Conservation (phyloP, 2,113 vertebrate genomes). For the Pomatorhinus ruficollis region DNA sequence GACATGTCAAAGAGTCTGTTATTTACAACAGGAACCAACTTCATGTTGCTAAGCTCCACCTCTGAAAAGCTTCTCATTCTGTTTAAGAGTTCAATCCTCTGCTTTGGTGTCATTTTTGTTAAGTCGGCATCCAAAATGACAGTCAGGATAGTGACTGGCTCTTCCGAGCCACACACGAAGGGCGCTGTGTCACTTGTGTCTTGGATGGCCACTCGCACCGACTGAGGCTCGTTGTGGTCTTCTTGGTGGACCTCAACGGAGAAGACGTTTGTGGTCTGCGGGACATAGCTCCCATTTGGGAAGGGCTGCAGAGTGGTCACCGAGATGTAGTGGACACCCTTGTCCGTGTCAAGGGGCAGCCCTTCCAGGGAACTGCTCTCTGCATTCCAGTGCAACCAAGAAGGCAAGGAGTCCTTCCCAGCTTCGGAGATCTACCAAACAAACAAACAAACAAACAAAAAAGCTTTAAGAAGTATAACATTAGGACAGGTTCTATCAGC, state of each 20-base stretch:
- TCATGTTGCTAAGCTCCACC: slow-evolving; percentile 89
- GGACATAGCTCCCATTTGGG: slow-evolving; percentile 78
- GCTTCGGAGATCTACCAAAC: slow-evolving; percentile 82
- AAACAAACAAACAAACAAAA: neutral
- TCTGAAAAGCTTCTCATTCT: slow-evolving; percentile 89
- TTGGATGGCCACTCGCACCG: slow-evolving; percentile 75
- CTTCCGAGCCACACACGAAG: slow-evolving; percentile 84
- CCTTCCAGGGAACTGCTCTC: slow-evolving; percentile 83
- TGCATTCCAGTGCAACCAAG: slow-evolving; percentile 90
- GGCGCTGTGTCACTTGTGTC: slow-evolving; percentile 72
- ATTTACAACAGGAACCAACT: slow-evolving; percentile 92
- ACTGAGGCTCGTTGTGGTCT: slow-evolving; percentile 86
- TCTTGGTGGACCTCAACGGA: slow-evolving; percentile 92
- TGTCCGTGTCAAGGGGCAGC: slow-evolving; percentile 90
- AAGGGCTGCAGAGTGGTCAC: slow-evolving; percentile 77
- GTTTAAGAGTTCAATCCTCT: slow-evolving; percentile 84
- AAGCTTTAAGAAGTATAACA: neutral
- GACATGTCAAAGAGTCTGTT: slow-evolving; percentile 98
- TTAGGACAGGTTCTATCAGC: neutral
- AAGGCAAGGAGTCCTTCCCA: slow-evolving; percentile 86
- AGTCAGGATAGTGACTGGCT: slow-evolving; percentile 89
- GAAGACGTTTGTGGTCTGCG: slow-evolving; percentile 84
- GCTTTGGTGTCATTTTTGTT: slow-evolving; percentile 92
- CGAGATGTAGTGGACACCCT: slow-evolving; percentile 90
- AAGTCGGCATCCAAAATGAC: slow-evolving; percentile 95